phyloP scores from a whole-genome alignment of 2,888 invertebrate species.

The Ophion ventricosus region DNA sequence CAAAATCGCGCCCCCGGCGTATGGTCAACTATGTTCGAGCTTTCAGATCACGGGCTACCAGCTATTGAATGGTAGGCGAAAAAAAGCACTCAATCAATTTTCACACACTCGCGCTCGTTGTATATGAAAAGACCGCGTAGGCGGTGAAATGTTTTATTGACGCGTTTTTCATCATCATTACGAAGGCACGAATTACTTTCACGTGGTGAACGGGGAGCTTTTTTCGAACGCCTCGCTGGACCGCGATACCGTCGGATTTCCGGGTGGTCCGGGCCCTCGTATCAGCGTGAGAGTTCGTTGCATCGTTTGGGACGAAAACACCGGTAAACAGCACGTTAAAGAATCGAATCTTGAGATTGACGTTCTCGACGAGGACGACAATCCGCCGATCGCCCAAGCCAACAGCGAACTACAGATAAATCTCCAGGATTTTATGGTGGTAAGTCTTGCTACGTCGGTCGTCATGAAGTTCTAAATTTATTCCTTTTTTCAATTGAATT shows the following conservation, averaged over 20 bases:
- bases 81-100: not conserved
- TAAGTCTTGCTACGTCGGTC: conserved; percentile 65
- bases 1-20: conserved; percentile 81
- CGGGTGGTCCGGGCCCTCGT: conserved; percentile 80
- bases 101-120: not conserved
- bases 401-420: conserved; percentile 77
- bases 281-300: conserved; percentile 82
- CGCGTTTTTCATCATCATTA: not conserved
- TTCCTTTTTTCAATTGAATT: not conserved
- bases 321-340: conserved; percentile 78
- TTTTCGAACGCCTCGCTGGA: conserved; percentile 83
- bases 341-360: conserved; percentile 82
- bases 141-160: not conserved
- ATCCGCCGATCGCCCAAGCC: conserved; percentile 82
- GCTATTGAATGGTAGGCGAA: conserved; percentile 81
- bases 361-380: conserved; percentile 84
- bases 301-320: conserved; percentile 81
- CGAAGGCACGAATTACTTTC: conserved; percentile 81
- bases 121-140: too few relatives aligned
- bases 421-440: conserved; percentile 78
- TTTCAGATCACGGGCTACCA: conserved; percentile 84
- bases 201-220: conserved; percentile 81
- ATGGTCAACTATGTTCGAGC: conserved; percentile 84
- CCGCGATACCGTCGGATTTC: conserved; percentile 81
- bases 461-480: not conserved